A percentile compares a stretch with the other conserved stretches of the same genome.
Conservation (phyloP, 2,797 vertebrate genomes). For the Sylvia borin region DNA sequence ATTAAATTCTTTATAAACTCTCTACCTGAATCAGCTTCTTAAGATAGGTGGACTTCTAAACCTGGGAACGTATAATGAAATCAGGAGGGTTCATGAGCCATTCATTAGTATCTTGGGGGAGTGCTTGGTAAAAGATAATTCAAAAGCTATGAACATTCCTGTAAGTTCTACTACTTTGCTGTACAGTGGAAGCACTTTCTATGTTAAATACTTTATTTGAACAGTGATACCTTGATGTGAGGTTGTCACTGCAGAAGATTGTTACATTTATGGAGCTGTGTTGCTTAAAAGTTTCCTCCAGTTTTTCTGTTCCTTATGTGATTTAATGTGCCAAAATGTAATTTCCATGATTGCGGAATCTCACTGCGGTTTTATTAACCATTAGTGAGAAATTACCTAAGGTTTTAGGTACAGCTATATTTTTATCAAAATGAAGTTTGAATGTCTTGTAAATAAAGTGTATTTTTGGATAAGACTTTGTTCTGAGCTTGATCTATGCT, state of each 20-base stretch:
- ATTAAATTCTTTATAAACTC: not conserved
- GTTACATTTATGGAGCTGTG: slow-evolving; percentile 75
- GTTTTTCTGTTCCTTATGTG: not conserved
- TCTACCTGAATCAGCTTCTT: not conserved
- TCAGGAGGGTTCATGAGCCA: not conserved
- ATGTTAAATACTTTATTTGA: not conserved
- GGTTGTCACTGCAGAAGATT: slow-evolving; percentile 22
- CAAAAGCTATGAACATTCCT: not conserved
- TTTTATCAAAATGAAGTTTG: slow-evolving; percentile 49
- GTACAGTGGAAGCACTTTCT: not conserved
- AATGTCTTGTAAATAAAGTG: slow-evolving; percentile 69
- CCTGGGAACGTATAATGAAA: not conserved
- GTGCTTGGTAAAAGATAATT: not conserved
- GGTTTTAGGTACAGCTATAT: not conserved
- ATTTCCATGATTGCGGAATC: slow-evolving; percentile 8
- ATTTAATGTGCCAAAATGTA: slow-evolving; percentile 23
- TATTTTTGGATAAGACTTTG: slow-evolving; percentile 37
- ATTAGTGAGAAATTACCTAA: not conserved
- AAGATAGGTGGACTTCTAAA: not conserved
- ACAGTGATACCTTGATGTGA: not conserved
- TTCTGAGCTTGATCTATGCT: not conserved
- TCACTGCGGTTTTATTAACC: slow-evolving; percentile 20
- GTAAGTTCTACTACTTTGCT: not conserved
- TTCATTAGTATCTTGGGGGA: not conserved
- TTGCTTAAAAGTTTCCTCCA: slow-evolving; percentile 59